phyloP scores from a whole-genome alignment of 2,888 invertebrate genomes.

The Hybos culiciformis region DNA sequence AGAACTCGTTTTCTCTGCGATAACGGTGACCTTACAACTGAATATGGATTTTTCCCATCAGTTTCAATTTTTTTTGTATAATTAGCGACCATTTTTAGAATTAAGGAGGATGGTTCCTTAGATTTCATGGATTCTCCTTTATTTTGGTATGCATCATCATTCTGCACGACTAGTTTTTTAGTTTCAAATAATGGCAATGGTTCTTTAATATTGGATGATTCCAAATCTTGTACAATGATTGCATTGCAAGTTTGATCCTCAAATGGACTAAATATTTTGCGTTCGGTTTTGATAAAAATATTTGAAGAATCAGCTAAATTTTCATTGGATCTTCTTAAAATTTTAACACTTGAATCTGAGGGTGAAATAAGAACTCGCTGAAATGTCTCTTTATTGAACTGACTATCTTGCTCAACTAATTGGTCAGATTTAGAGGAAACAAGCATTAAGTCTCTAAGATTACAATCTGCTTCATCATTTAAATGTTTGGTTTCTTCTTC shows the following conservation, averaged over 20 bases:
- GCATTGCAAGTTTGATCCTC: slow-evolving; percentile 12
- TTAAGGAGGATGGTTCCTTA: slow-evolving; percentile 55
- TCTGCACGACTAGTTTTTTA: too few relatives aligned
- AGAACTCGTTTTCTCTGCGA: slow-evolving; percentile 43
- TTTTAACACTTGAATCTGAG: slow-evolving; percentile 17
- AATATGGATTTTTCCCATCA: slow-evolving; percentile 49
- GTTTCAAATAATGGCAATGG: slow-evolving; percentile 45
- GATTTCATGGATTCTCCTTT: slow-evolving; percentile 21
- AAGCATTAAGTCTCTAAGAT: slow-evolving; percentile 31
- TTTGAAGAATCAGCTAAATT: slow-evolving; percentile 34
- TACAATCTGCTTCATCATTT: slow-evolving; percentile 22
- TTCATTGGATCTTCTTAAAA: slow-evolving; percentile 14
- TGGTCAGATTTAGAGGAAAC: slow-evolving; percentile 32
- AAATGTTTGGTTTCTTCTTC: slow-evolving; percentile 23
- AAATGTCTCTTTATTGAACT: slow-evolving; percentile 6
- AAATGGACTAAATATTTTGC: slow-evolving; percentile 65
- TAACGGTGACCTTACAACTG: slow-evolving; percentile 49
- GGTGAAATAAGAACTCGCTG: slow-evolving; percentile 18
- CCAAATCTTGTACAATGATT: slow-evolving; percentile 12
- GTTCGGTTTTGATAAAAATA: slow-evolving; percentile 65
- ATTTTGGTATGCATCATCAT: slow-evolving; percentile 34
- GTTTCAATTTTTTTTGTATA: slow-evolving; percentile 31
- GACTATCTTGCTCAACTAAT: slow-evolving; percentile 23
- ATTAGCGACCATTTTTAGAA: slow-evolving; percentile 54
- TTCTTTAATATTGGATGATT: slow-evolving; percentile 14